Percentiles rank a stretch among this genome's conserved stretches.
Conservation (phyloP, 2,113 vertebrate genomes). For the Sturnus vulgaris region DNA sequence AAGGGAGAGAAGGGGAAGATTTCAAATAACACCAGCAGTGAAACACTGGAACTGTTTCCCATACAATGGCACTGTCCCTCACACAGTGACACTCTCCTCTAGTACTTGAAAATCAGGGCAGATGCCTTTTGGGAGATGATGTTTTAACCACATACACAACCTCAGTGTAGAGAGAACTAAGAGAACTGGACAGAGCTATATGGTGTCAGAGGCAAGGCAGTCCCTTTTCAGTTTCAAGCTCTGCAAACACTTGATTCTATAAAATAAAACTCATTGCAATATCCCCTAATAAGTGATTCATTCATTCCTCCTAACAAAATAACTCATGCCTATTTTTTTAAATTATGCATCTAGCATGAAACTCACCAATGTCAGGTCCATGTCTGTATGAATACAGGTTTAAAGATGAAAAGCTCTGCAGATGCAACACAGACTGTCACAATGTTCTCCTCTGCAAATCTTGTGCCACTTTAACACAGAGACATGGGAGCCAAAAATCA, state of each 20-base stretch:
- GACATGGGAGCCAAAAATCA: background rate
- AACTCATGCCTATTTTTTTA: background rate
- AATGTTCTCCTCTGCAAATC: background rate
- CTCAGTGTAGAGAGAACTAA: background rate
- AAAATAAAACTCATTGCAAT: background rate
- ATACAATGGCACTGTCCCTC: background rate
- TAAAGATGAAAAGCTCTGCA: background rate
- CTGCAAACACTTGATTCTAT: rapidly evolving
- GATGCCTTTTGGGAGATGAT: background rate
- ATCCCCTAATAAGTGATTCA: background rate
- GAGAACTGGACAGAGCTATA: background rate
- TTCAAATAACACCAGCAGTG: background rate
- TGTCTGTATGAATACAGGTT: background rate
- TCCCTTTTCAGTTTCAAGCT: background rate
- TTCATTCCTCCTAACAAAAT: background rate
- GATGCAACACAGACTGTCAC: background rate
- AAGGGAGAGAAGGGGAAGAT: background rate
- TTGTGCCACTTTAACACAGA: background rate
- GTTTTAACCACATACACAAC: background rate
- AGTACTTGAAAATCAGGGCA: background rate
- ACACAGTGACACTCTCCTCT: background rate
- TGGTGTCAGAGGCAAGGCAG: background rate
- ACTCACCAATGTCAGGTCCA: background rate
- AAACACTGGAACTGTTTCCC: background rate
- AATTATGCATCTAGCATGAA: background rate